Evolutionary conservation across 2,888 invertebrate species (phyloP), one percentile per base, ranked within the genome.

Genomic region (Oasisia sp.): DNA sequence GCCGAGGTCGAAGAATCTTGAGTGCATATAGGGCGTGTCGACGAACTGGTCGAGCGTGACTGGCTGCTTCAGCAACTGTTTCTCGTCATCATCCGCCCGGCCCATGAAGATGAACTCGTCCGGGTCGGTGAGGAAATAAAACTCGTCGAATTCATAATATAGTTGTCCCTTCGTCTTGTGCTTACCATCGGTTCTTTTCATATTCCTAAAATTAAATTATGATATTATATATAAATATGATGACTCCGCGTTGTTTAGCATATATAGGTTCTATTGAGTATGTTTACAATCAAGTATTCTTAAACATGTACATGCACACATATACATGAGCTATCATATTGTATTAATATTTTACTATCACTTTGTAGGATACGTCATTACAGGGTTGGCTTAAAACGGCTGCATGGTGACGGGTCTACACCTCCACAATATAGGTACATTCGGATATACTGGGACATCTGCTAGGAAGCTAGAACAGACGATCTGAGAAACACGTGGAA

Each of bases 91-190:
- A 93, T 98, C 97, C 0, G 99, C 99, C 97, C 98, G 99, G 97
- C 99, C 99, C 97, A 99, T 99, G 97, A 99, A 99, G 96, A 99
- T 99, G 97, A 99, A 99, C 97, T 99, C 99, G 89, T 99, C 98
- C 0, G 99, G 99, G 97, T 99, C 99, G 32, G 99, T 99, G 95
- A 99, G 97, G 97, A 99, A 99, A 97, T 99, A 99, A 97, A 99
- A 99, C 96, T 99, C 99, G 96, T 99, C 99, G 96, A 99, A 99
- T 96, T 99, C 99, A 97, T 99, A 99, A 19, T 74, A 27, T n/a
- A 27, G 19, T 27, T 74, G 1, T n/a, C n/a, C n/a, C n/a, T 19
- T 27, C 27, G 0, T 27, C 4, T 27, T 74, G 95, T 95, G 92
- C 14, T 9, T 50, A 50, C 9, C 50, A 96, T 95, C 95, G 96